Evolutionary conservation across 2,888 invertebrate genomes (phyloP).

Genomic region (Trichogramma evanescens): DNA sequence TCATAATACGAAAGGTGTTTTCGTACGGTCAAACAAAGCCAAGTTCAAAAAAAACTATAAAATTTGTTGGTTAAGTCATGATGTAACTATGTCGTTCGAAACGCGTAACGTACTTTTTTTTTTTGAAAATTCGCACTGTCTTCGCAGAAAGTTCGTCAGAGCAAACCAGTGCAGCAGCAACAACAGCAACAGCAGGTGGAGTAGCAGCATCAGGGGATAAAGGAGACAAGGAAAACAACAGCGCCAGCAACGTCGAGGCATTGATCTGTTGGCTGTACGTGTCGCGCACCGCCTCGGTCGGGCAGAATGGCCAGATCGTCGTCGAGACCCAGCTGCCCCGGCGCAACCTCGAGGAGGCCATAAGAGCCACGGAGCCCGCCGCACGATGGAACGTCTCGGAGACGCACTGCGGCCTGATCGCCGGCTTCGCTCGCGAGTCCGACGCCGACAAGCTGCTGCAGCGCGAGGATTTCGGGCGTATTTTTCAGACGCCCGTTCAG

Average conservation of each 20-base stretch:
- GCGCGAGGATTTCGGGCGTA: conserved; percentile 42
- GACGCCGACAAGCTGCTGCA: conserved; percentile 46
- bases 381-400: conserved; percentile 39
- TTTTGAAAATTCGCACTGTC: too few species aligned
- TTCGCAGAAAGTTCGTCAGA: too few species aligned
- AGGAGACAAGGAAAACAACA: background rate
- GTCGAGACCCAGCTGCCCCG: conserved; percentile 11
- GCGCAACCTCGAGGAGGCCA: conserved; percentile 36
- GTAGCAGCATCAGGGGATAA: too few species aligned
- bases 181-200: too few species aligned
- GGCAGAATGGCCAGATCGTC: background rate
- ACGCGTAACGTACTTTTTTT: too few species aligned
- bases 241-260: background rate
- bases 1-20: too few species aligned
- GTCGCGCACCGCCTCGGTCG: conserved; percentile 10
- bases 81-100: too few species aligned
- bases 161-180: too few species aligned
- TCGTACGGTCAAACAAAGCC: too few species aligned
- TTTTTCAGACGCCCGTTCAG: conserved; percentile 47
- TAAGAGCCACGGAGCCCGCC: conserved; percentile 30
- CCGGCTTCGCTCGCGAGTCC: conserved; percentile 42
- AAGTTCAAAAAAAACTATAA: too few species aligned
- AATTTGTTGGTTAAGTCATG: too few species aligned
- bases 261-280: conserved; percentile 19
- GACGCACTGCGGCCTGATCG: conserved; percentile 46